Conservation (phyloP, 1,140 invertebrate species). For the Agrypnia vestita region DNA sequence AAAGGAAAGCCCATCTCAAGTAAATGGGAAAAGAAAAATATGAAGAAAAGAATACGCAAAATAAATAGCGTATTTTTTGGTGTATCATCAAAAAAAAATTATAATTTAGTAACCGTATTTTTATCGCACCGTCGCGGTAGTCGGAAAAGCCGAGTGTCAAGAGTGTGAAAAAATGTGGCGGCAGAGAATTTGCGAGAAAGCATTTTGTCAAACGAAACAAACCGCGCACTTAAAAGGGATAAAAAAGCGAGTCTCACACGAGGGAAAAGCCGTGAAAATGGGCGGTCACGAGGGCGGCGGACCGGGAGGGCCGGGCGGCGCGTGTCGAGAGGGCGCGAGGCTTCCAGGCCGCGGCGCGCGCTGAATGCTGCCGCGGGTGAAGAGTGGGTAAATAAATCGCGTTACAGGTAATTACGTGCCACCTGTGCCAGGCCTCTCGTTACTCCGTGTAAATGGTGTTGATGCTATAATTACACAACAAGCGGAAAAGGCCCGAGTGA, state of each 20-base stretch:
- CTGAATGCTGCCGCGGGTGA: slow-evolving; percentile 22
- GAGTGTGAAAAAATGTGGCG: too few species aligned
- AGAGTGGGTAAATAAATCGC: slow-evolving; percentile 43
- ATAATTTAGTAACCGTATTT: too few species aligned
- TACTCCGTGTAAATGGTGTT: slow-evolving; percentile 36
- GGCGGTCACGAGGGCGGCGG: slow-evolving; percentile 15
- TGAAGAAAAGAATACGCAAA: too few species aligned
- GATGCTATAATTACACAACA: slow-evolving; percentile 19
- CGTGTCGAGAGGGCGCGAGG: slow-evolving; percentile 9
- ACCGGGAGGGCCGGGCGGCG: slow-evolving; percentile 12
- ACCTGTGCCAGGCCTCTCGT: slow-evolving; percentile 21
- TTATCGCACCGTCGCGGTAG: too few species aligned
- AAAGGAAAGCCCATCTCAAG: too few species aligned
- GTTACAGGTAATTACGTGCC: slow-evolving; percentile 39
- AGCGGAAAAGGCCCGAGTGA: not conserved
- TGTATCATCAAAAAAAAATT: too few species aligned
- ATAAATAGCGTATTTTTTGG: too few species aligned
- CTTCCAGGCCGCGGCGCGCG: slow-evolving; percentile 42
- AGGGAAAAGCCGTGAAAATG: slow-evolving; percentile 23
- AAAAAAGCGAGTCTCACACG: not conserved
- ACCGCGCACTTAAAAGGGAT: not conserved
- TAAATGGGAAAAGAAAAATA: too few species aligned
- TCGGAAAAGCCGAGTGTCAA: too few species aligned
- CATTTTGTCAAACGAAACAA: too few species aligned
- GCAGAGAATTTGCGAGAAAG: too few species aligned